These are phyloP conservation scores for Artibeus jamaicensis DNA, from an alignment of 2,797 vertebrate species.

Conservation along the genomic window DNA sequence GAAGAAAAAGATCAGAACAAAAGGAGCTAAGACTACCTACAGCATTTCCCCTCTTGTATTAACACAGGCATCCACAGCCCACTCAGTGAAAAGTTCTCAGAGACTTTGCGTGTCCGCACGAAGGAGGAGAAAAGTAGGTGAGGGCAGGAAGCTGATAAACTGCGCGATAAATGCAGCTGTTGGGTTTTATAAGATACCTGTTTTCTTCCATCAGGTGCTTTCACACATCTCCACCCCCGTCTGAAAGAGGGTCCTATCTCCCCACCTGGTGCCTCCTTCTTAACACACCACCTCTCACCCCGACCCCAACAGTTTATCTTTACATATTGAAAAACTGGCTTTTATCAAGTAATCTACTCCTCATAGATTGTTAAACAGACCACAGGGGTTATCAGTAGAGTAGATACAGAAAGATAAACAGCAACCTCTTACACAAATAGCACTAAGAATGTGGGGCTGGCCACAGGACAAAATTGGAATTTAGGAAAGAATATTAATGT, in stretches of 20 bases:
- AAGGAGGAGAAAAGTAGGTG: not conserved
- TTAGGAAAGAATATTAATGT: not conserved
- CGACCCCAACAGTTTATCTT: conserved; percentile 80
- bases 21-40: not conserved
- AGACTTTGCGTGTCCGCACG: not conserved
- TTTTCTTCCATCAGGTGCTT: not conserved
- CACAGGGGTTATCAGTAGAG: conserved; percentile 88
- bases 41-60: not conserved
- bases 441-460: conserved; percentile 49
- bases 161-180: not conserved
- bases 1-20: not conserved
- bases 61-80: not conserved
- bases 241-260: conserved; percentile 75
- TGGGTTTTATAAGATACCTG: not conserved
- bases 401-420: conserved; percentile 88
- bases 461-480: not conserved
- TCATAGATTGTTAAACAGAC: conserved; percentile 83
- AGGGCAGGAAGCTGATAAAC: conserved; percentile 30
- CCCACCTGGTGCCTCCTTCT: conserved; percentile 51
- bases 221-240: not conserved
- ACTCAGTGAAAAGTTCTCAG: not conserved
- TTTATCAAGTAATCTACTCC: conserved; percentile 83
- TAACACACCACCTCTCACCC: conserved; percentile 30
- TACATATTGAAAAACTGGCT: conserved; percentile 76
- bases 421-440: conserved; percentile 75